Base-by-base conservation (phyloP, 2,888 invertebrate genomes). In the Chaetogeoica ovagalla region DNA sequence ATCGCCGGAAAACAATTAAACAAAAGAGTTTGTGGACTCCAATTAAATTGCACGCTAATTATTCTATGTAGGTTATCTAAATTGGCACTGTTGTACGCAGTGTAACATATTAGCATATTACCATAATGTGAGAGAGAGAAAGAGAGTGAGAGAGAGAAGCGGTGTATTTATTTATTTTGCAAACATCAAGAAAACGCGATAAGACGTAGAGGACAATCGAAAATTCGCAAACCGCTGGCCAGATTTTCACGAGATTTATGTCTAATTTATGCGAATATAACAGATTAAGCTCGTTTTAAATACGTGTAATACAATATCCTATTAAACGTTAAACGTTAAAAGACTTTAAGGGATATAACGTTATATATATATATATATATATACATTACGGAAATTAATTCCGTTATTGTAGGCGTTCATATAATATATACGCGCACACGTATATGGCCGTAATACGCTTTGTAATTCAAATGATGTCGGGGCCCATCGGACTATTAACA, bases 1-100 rank as follows among this genome's bases (percentile, higher is more conserved):
- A 68, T 59, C 19, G 59, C 75, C 68, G 68, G 75, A 70, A 77
- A 70, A 37, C 62, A 62, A 59, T 68, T 70, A 77, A 52, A 62
- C 77, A 70, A 66, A 77, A 70, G 21, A 60, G 71, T 23, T 62
- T 39, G 30, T 30, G 13, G 55, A 23, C 21, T 79, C 39, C 23
- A 39, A 71, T 57, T 63, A 79, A 79, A 65, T 52, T 43, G 37
- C 19, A 37, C 4, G 37, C 23, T 71, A 65, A 79, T 71, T 65
- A 63, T 4, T 43, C 37, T 71, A 79, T 71, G 62, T 79, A 79
- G 79, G 79, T 79, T 79, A 79, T 79, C 79, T 79, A 71, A 71
- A 71, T 71, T 71, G 63, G 79, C 79, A 70, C 55, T 15, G 43
- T 11, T 43, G 11, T 17, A 62, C 19, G 37, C 68, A 7, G 30